Evolutionary conservation across 2,888 invertebrate species (phyloP), one percentile per base, ranked within the genome.

Genomic region (Limnephilus auricula): DNA sequence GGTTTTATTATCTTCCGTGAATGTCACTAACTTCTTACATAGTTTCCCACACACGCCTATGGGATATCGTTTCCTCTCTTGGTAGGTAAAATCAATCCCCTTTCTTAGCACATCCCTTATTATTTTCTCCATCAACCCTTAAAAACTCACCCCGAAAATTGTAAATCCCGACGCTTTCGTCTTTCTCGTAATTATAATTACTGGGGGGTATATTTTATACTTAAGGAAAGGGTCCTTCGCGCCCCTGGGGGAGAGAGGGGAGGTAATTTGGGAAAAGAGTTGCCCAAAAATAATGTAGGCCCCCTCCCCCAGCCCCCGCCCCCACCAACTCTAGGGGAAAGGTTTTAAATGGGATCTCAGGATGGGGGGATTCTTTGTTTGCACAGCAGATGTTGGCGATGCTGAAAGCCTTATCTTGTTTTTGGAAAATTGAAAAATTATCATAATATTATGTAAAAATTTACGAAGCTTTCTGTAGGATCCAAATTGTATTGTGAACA

Each of bases 101-200:
- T 6, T 25, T n/a, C 65, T 65, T 65, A n/a, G 65, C 50, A 89
- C 85, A 34, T 78, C 79, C 89, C 91, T 90, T 84, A 87, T 34
- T 40, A 83, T 65, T 65, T 65, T 65, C 65, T 65, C 65, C 65
- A 65, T 65, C 65, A 79, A 88, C 90, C 90, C 90, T 88, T 90
- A 82, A 90, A 90, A 90, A 89, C 82, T 83, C 89, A 79, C 90
- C 86, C 92, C 90, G 79, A 90, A 92, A 92, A 91, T 65, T 84
- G 79, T 91, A 85, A 85, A 89, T 82, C 40, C 90, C 90, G 89
- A 79, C 89, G 88, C 90, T 91, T 92, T 92, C 92, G 93, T 92
- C 92, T 93, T 92, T 93, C 91, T 90, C 92, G 91, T 93, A 92
- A 93, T 93, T 93, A 93, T 93, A 93, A 93, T 93, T 93, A 93